Evolutionary conservation across 2,888 invertebrate genomes (phyloP).

Genomic region (Acrobasis consociella): DNA sequence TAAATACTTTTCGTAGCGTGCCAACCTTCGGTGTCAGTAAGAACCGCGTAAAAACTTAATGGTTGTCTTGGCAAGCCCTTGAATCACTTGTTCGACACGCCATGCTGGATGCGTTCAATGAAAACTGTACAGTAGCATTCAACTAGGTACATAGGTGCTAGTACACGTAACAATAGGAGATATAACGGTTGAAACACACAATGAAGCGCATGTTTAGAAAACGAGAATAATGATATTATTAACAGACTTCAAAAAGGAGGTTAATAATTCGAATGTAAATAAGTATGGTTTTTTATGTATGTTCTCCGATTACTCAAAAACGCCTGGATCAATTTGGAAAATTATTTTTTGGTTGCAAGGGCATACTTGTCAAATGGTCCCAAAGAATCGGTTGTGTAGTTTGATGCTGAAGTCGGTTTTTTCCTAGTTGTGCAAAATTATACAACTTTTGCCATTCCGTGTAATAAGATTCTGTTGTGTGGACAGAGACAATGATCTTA

Average conservation of each 20-base stretch:
- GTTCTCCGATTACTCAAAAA: too few relatives aligned
- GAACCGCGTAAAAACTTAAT: conserved; percentile 34
- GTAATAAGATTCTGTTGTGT: too few relatives aligned
- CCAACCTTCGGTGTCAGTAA: conserved; percentile 28
- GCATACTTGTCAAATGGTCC: too few relatives aligned
- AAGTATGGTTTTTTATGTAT: too few relatives aligned
- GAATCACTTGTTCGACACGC: conserved; percentile 32
- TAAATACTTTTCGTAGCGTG: conserved; percentile 1
- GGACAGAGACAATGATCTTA: too few relatives aligned
- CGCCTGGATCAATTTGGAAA: too few relatives aligned
- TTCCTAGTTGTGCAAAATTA: background rate
- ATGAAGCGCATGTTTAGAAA: conserved; percentile 4
- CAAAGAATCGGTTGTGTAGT: too few relatives aligned
- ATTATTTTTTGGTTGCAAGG: too few relatives aligned
- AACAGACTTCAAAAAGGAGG: too few relatives aligned
- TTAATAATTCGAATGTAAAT: too few relatives aligned
- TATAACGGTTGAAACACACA: conserved; percentile 5
- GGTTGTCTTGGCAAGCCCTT: conserved; percentile 35
- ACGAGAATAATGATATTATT: background rate
- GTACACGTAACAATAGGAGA: background rate
- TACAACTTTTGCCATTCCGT: background rate
- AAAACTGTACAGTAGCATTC: conserved; percentile 26
- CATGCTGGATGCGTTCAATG: conserved; percentile 34
- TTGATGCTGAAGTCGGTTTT: too few relatives aligned
- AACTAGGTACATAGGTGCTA: conserved; percentile 7